Conservation (phyloP, 2,113 vertebrate species). For the Taxidea taxus region DNA sequence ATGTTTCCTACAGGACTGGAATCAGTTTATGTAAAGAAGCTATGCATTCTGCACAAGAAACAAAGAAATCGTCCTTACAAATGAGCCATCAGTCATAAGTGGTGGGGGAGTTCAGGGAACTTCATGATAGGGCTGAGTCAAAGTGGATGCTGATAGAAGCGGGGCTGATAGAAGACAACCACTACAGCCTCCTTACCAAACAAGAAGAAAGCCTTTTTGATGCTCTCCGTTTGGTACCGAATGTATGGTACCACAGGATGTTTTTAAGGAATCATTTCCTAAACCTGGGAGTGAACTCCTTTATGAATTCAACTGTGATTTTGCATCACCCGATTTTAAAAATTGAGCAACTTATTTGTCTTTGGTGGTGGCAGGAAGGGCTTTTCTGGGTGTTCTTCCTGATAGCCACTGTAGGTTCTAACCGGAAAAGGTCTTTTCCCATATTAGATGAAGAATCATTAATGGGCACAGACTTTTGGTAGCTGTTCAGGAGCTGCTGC, state of each 20-base stretch:
- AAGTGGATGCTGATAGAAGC: not conserved
- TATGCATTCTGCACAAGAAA: not conserved
- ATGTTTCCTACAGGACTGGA: not conserved
- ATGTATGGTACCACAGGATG: not conserved
- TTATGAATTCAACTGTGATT: constrained; percentile 44
- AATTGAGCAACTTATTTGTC: constrained; percentile 12
- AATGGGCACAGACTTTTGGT: not conserved
- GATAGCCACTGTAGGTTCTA: not conserved
- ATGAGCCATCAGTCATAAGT: not conserved
- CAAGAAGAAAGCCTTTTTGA: not conserved
- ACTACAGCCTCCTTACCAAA: not conserved
- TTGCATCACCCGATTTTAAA: constrained; percentile 15
- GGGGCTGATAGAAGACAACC: not conserved
- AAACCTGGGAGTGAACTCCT: constrained; percentile 47
- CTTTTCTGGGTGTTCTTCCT: not conserved
- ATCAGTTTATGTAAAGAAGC: not conserved
- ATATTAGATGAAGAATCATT: not conserved
- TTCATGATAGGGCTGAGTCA: not conserved
- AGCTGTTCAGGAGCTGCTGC: not conserved
- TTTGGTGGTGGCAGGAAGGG: not conserved
- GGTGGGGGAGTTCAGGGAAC: not conserved
- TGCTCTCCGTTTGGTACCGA: not conserved
- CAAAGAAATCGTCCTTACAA: not conserved
- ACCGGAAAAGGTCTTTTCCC: not conserved
- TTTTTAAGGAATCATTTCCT: constrained; percentile 39